A percentile compares a stretch with the other conserved stretches of the same genome.
Conservation (phyloP, 2,888 invertebrate genomes). For the Pheosia tremula region DNA sequence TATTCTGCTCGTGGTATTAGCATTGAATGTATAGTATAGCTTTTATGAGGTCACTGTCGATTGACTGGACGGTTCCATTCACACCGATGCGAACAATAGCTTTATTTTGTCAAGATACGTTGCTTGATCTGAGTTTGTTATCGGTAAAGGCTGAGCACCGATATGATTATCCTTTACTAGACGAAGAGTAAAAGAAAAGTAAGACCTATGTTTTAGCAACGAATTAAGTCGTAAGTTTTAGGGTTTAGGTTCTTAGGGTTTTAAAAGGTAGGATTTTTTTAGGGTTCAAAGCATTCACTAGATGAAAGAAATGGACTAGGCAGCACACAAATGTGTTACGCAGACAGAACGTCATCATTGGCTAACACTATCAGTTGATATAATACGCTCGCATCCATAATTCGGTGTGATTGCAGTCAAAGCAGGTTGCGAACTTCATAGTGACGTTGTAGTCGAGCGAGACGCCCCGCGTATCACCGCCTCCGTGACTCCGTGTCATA, state of each 20-base stretch:
- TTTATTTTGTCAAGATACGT: too few species aligned
- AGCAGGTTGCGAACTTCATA: conserved; percentile 62
- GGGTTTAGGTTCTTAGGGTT: too few species aligned
- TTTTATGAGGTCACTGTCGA: conserved; percentile 55
- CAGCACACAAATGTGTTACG: too few species aligned
- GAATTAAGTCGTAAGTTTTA: too few species aligned
- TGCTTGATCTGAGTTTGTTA: not conserved
- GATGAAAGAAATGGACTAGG: too few species aligned
- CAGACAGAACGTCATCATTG: not conserved
- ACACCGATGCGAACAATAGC: conserved; percentile 42
- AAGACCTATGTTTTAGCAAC: too few species aligned
- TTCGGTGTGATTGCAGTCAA: conserved; percentile 57
- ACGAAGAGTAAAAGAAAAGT: too few species aligned
- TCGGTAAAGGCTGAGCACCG: too few species aligned
- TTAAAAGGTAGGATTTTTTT: too few species aligned
- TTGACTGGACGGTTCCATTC: conserved; percentile 25
- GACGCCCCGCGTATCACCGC: conserved; percentile 34
- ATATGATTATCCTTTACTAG: too few species aligned
- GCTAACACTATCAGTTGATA: not conserved
- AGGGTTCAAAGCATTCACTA: too few species aligned
- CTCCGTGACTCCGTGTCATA: conserved; percentile 49
- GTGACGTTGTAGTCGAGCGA: conserved; percentile 46
- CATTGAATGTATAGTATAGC: conserved; percentile 28
- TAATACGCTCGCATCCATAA: not conserved
- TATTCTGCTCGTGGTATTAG: conserved; percentile 53